Evolutionary conservation across 1,140 invertebrate species (phyloP).

Genomic region (Ceratina japonica): DNA sequence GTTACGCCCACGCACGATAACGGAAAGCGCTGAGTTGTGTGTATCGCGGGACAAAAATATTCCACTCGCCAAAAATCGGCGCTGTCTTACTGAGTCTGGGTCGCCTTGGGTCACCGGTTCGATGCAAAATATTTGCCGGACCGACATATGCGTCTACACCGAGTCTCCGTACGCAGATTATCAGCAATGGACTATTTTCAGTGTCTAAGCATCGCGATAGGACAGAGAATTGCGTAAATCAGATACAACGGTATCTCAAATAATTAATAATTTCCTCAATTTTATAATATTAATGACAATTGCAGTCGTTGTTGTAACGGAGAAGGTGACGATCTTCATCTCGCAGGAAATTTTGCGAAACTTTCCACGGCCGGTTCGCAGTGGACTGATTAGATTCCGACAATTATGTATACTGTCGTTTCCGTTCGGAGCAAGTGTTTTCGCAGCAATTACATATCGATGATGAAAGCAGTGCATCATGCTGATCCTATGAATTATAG

Average conservation of each 20-base stretch:
- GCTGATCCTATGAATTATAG: slow-evolving; percentile 37
- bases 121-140: slow-evolving; percentile 56
- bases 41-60: slow-evolving; percentile 41
- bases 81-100: slow-evolving; percentile 14
- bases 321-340: slow-evolving; percentile 1
- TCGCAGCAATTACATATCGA: slow-evolving; percentile 36
- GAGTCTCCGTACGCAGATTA: too few relatives aligned
- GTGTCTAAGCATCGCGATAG: slow-evolving; percentile 4
- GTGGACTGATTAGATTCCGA: slow-evolving; percentile 62
- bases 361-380: slow-evolving; percentile 13
- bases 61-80: slow-evolving; percentile 45
- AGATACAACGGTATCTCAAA: background rate
- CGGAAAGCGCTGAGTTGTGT: background rate
- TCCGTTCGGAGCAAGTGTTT: slow-evolving; percentile 49
- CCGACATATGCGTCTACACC: background rate
- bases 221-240: background rate
- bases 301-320: too few relatives aligned
- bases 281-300: background rate
- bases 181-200: background rate
- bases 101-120: slow-evolving; percentile 34
- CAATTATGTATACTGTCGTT: slow-evolving; percentile 55
- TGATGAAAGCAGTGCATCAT: slow-evolving; percentile 18
- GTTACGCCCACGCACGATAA: slow-evolving; percentile 69
- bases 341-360: slow-evolving; percentile 2
- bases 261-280: too few relatives aligned